phyloP scores from a whole-genome alignment of 2,113 vertebrate species.

The Vicugna pacos region DNA sequence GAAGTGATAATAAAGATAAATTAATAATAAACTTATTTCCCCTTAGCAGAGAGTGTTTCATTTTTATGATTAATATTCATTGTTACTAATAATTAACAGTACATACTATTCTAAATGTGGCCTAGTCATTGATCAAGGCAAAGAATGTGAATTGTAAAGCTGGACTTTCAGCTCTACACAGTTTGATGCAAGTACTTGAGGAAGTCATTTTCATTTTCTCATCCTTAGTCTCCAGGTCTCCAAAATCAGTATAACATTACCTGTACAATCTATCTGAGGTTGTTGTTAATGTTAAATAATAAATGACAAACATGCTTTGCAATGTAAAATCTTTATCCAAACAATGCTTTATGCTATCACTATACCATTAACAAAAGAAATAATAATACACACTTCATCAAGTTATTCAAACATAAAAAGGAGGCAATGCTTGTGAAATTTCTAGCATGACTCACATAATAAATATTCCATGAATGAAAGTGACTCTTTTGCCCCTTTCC shows the following conservation, averaged over 20 bases:
- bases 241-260: background rate
- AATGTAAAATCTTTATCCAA: background rate
- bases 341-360: background rate
- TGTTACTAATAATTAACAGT: background rate
- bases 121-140: background rate
- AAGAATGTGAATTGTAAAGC: background rate
- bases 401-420: background rate
- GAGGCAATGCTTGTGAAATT: background rate
- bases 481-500: too few relatives aligned
- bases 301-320: background rate
- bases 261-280: background rate
- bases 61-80: background rate
- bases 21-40: background rate
- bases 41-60: background rate
- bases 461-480: background rate
- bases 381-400: background rate
- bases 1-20: background rate
- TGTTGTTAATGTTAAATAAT: background rate
- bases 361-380: background rate
- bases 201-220: background rate
- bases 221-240: background rate
- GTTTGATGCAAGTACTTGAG: background rate
- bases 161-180: background rate
- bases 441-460: background rate
- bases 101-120: background rate